phyloP scores from a whole-genome alignment of 1,140 invertebrate genomes.

The Tribolium castaneum region DNA sequence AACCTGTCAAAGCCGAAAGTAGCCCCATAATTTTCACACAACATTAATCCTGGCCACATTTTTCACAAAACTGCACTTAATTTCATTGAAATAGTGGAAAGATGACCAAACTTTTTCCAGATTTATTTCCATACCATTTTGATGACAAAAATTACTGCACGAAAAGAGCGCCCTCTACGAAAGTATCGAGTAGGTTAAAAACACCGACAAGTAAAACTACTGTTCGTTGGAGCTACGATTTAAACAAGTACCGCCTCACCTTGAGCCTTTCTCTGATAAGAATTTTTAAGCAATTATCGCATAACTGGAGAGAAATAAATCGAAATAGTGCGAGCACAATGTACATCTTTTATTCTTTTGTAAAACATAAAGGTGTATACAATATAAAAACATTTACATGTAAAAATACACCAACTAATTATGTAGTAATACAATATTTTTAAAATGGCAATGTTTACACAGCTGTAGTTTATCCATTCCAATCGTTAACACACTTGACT shows the following conservation, averaged over 20 bases:
- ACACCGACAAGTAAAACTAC: not conserved
- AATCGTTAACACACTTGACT: slow-evolving; percentile 2
- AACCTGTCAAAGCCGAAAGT: too few relatives aligned
- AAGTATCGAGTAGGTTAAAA: not conserved
- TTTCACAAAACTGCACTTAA: slow-evolving; percentile 10
- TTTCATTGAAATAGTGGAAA: slow-evolving; percentile 32
- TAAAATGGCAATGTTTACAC: slow-evolving; percentile 5
- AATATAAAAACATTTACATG: not conserved
- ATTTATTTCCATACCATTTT: slow-evolving; percentile 57
- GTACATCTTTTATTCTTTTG: not conserved
- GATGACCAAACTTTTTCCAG: slow-evolving; percentile 46
- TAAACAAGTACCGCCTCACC: too few relatives aligned
- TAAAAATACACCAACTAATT: not conserved
- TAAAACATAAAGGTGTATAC: not conserved
- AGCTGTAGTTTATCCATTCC: not conserved
- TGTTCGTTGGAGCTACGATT: too few relatives aligned
- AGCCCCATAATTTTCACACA: not conserved
- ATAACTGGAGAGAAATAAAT: too few relatives aligned
- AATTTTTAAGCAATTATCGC: too few relatives aligned
- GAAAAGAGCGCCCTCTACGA: slow-evolving; percentile 18
- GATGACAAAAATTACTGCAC: slow-evolving; percentile 33
- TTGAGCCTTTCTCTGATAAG: too few relatives aligned
- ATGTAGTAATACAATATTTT: not conserved
- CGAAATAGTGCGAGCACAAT: not conserved
- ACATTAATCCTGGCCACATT: not conserved